A percentile compares a stretch with the other conserved stretches of the same genome.
phyloP scores from a whole-genome alignment of 2,888 invertebrate species.

The Aphodius granarius region DNA sequence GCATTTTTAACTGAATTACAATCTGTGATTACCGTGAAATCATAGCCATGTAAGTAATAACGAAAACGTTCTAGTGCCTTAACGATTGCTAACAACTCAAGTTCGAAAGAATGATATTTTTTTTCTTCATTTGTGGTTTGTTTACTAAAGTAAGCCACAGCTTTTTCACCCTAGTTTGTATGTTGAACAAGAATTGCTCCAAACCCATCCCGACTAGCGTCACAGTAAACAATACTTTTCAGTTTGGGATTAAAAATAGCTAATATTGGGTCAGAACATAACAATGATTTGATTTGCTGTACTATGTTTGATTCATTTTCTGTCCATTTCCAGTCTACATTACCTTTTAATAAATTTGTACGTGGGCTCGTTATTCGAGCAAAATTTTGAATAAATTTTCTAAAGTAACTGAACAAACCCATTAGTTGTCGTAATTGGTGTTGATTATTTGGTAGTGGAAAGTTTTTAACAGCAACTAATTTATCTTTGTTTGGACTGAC shows the following conservation, averaged over 20 bases:
- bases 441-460: constrained; percentile 6
- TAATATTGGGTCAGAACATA: neutral
- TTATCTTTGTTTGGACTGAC: constrained; percentile 33
- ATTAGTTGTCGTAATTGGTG: neutral
- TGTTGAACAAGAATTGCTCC: constrained; percentile 35
- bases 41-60: constrained; percentile 29
- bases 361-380: neutral
- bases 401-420: constrained; percentile 4
- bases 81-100: constrained; percentile 35
- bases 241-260: neutral
- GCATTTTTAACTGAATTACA: too few relatives aligned
- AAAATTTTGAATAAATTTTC: constrained; percentile 3
- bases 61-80: constrained; percentile 25
- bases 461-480: constrained; percentile 29
- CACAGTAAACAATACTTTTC: neutral
- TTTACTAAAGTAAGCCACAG: neutral
- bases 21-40: constrained; percentile 25
- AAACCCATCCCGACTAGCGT: neutral
- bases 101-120: constrained; percentile 31
- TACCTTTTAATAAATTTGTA: neutral
- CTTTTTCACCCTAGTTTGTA: too few relatives aligned
- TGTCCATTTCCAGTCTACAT: neutral
- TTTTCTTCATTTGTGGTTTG: constrained; percentile 37
- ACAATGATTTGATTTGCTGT: neutral
- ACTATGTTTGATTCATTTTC: neutral